Conservation (phyloP, 2,888 invertebrate genomes). For the Drosophila siamana region DNA sequence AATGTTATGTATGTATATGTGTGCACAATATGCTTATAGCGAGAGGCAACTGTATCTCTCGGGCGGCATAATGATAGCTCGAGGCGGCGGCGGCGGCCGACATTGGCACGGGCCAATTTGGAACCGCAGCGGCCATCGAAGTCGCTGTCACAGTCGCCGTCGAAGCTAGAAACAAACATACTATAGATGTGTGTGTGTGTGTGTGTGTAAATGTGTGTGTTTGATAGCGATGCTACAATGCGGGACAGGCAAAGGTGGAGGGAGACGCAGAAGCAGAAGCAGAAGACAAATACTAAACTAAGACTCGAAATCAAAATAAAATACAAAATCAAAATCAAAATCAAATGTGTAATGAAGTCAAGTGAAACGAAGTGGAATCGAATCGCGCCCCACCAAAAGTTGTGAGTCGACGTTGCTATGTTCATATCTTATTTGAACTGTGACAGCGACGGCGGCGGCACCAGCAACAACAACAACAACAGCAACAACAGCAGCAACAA, state of each 20-base stretch:
- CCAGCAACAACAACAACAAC: constrained; percentile 26
- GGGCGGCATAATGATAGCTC: constrained; percentile 57
- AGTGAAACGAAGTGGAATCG: constrained; percentile 53
- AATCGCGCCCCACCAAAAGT: constrained; percentile 11
- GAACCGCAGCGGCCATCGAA: constrained; percentile 13
- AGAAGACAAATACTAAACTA: constrained; percentile 17
- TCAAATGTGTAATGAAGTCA: constrained; percentile 53
- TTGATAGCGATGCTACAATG: constrained; percentile 12
- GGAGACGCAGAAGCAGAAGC: background rate
- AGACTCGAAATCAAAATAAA: constrained; percentile 12
- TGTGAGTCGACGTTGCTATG: constrained; percentile 55
- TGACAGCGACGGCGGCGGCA: constrained; percentile 51
- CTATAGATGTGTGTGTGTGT: background rate
- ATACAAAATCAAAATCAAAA: constrained; percentile 24
- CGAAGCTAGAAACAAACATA: no score
- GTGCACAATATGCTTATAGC: background rate
- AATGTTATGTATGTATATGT: background rate
- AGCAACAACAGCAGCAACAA: constrained; percentile 10
- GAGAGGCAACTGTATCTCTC: constrained; percentile 32
- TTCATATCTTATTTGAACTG: constrained; percentile 80
- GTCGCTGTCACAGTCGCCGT: no score
- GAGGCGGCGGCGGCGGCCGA: no score
- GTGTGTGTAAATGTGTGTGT: background rate
- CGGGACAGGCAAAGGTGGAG: background rate
- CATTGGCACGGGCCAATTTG: no score